Evolutionary conservation across 2,888 invertebrate genomes (phyloP).

Genomic region (Hirudinaria manillensis): DNA sequence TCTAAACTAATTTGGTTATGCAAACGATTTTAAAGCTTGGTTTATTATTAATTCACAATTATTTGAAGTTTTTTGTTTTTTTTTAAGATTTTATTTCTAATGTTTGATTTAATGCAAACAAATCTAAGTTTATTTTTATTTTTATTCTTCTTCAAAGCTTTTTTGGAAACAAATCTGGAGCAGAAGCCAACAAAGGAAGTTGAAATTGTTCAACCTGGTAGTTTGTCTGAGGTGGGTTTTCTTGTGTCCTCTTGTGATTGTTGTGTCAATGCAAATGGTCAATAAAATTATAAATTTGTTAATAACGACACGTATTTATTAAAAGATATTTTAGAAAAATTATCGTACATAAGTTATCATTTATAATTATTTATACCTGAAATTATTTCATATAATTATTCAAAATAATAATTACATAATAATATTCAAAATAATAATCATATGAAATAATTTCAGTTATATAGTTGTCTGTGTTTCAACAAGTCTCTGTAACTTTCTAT

Average conservation of each 20-base stretch:
- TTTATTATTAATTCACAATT: neutral
- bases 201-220: conserved; percentile 48
- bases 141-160: conserved; percentile 44
- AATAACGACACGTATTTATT: too few relatives aligned
- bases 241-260: neutral
- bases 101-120: neutral
- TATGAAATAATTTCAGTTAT: too few relatives aligned
- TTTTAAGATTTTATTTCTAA: neutral
- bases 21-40: too few relatives aligned
- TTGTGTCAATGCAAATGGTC: neutral
- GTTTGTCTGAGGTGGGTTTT: conserved; percentile 49
- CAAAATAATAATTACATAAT: neutral
- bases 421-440: too few relatives aligned
- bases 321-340: too few relatives aligned
- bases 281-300: too few relatives aligned
- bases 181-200: conserved; percentile 52
- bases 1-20: too few relatives aligned
- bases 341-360: too few relatives aligned
- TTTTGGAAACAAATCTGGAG: conserved; percentile 52
- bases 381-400: conserved; percentile 5
- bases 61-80: neutral
- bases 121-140: neutral
- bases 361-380: too few relatives aligned
- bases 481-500: too few relatives aligned
- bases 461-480: too few relatives aligned